Evolutionary conservation across 1,140 invertebrate genomes (phyloP).

Genomic region (Pogonomyrmex barbatus): DNA sequence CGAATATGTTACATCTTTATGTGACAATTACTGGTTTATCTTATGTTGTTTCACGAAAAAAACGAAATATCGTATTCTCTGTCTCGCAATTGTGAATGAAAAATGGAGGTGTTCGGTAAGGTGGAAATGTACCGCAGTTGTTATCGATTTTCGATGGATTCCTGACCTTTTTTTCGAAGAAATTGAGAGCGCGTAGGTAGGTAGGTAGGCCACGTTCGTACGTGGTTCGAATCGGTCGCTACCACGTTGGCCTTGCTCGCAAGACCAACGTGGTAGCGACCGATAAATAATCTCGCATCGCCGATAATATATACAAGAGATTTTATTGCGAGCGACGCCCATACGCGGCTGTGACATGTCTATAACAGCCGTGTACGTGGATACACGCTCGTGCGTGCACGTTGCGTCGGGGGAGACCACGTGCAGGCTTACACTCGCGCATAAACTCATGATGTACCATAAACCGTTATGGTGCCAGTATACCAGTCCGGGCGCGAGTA

Average conservation of each 20-base stretch:
- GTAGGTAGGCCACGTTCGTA: not conserved
- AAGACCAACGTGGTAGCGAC: constrained; percentile 53
- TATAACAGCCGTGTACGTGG: constrained; percentile 67
- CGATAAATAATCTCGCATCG: constrained; percentile 66
- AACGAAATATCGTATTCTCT: not conserved
- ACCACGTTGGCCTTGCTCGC: not conserved
- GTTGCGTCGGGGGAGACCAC: not conserved
- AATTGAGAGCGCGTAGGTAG: not conserved
- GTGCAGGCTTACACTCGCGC: not conserved
- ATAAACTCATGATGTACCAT: constrained; percentile 66
- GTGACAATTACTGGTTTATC: not conserved
- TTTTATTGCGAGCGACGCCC: constrained; percentile 63
- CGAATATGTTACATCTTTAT: not conserved
- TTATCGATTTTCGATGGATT: constrained; percentile 27
- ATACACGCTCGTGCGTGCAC: constrained; percentile 36
- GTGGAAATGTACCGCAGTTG: not conserved
- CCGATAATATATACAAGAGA: constrained; percentile 64
- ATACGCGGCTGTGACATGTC: constrained; percentile 72
- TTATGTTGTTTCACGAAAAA: not conserved
- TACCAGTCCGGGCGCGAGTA: constrained; percentile 54
- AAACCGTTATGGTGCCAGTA: constrained; percentile 72
- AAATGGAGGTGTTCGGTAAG: not conserved
- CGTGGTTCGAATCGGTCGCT: not conserved
- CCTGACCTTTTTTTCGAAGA: constrained; percentile 5
- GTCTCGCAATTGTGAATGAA: not conserved